Base-by-base conservation (phyloP, 2,888 invertebrate genomes). In the Phragmatobia fuliginosa region DNA sequence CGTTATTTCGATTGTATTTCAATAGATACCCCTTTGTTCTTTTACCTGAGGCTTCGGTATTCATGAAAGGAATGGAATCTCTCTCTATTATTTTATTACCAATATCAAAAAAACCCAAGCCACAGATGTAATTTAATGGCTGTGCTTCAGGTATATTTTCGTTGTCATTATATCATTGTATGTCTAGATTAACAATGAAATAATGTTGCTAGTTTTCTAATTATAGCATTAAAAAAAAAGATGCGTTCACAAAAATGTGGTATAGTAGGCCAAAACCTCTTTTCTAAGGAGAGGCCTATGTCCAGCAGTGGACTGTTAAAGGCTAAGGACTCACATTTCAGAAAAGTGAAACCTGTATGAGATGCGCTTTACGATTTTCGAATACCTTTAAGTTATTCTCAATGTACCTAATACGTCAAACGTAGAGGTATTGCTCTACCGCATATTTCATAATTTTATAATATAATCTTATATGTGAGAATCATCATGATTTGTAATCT, bases 41-140 rank as follows among this genome's bases (percentile, higher is more conserved):
- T 74, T 70, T 80, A 82, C 80, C 82, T 80, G 80, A 72, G 67
- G 52, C 66, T 64, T 58, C 36, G 61, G 66, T 38, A 65, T 82
- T 83, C 79, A 72, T 63, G 68, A 79, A 77, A 82, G 64, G 52
- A 74, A 75, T 70, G 69, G 71, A 72, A 74, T 76, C 67, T 64
- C 61, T 59, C 59, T 49, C n/a, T n/a, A n/a, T n/a, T n/a, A 3
- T n/a, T 21, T 45, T 45, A n/a, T 45, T 2, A n/a, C 14, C 11
- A 4, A 56, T 28, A 25, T 16, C 16, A 6, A 16, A 28, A 14
- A 56, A 56, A 2, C 56, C 1, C 11, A 25, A 25, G 11, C 52
- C 10, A 52, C 52, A 36, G 14, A 10, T 36, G 36, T 36, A 36
- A 0, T 38, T 14, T 38, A 14, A 38, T 38, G 38, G 38, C 14